A percentile compares a stretch with the other conserved stretches of the same genome.
Conservation (phyloP, 2,113 vertebrate species). For the Atrichornis clamosus region DNA sequence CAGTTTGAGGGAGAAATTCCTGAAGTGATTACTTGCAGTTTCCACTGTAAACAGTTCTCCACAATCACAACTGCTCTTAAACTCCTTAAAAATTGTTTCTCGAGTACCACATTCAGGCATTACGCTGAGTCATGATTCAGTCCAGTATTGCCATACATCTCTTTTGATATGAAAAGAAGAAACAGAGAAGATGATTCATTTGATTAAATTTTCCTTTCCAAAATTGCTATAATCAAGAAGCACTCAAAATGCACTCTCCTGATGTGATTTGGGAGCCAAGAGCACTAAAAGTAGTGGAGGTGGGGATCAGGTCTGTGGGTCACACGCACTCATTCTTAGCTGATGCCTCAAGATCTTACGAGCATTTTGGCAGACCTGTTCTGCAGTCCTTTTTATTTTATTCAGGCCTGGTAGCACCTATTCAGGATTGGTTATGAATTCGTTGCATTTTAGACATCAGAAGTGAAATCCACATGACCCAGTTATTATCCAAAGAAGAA, state of each 20-base stretch:
- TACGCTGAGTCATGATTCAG: background rate
- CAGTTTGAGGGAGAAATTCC: background rate
- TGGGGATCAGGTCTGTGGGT: background rate
- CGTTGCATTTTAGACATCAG: background rate
- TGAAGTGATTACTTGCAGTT: background rate
- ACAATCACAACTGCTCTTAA: background rate
- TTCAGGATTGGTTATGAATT: background rate
- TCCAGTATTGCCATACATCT: background rate
- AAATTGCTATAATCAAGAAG: background rate
- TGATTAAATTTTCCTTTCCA: background rate
- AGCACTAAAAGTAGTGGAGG: background rate
- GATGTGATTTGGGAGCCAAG: background rate
- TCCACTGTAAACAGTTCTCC: background rate
- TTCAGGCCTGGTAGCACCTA: background rate
- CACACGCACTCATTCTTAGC: background rate
- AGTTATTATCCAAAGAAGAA: background rate
- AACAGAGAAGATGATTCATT: background rate
- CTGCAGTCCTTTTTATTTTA: background rate
- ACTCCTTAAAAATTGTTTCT: background rate
- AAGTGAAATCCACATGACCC: background rate
- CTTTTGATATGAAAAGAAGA: background rate
- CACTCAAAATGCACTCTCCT: background rate
- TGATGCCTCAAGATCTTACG: background rate
- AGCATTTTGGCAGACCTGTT: background rate
- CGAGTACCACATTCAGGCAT: background rate